A percentile compares a stretch with the other conserved stretches of the same genome.
Conservation (phyloP, 2,113 vertebrate species). For the Platysteira castanea region DNA sequence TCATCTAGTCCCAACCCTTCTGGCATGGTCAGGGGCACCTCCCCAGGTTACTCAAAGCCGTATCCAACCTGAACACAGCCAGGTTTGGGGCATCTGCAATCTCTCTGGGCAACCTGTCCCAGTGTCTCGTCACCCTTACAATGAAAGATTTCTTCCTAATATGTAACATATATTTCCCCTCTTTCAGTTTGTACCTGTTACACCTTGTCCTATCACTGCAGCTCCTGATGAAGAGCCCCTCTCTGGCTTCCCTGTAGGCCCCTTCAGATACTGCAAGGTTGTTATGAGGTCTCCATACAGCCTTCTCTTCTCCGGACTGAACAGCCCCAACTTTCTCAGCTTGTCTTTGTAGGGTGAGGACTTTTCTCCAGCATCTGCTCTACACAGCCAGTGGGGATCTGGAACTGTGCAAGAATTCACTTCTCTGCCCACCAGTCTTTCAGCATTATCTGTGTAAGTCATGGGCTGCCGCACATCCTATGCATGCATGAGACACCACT, state of each 20-base stretch:
- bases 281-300: neutral
- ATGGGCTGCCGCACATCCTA: neutral
- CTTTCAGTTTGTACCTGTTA: neutral
- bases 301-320: neutral
- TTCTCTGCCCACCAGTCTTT: neutral
- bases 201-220: no score
- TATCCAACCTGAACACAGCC: neutral
- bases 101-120: neutral
- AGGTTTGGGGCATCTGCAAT: neutral
- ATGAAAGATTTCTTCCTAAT: neutral
- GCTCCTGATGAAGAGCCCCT: neutral
- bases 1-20: neutral
- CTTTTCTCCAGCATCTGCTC: neutral
- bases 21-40: neutral
- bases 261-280: neutral
- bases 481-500: neutral
- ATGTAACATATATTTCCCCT: neutral
- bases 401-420: neutral
- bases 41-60: neutral
- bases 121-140: neutral
- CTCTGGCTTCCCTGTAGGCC: no score
- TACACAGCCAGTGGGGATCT: fast-evolving
- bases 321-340: neutral
- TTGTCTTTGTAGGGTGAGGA: neutral
- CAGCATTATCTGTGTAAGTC: fast-evolving